Evolutionary conservation across 2,113 vertebrate genomes (phyloP).

Genomic region (Antigone vipio): DNA sequence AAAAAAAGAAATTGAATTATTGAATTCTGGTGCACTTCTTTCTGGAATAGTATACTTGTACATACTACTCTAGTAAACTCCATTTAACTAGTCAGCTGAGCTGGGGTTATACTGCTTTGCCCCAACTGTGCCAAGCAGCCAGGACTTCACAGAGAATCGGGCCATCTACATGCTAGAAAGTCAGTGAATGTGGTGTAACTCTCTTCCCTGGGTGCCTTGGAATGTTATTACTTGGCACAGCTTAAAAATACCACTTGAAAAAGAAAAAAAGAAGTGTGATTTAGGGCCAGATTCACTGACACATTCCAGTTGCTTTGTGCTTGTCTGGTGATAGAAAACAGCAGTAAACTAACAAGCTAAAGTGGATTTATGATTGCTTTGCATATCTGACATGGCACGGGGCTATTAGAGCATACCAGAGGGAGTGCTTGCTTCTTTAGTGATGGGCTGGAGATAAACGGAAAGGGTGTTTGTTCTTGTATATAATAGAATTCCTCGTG

Average conservation of each 20-base stretch:
- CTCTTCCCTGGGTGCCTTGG: neutral
- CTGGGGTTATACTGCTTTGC: neutral
- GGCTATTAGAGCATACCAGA: slow-evolving; percentile 43
- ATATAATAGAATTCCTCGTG: neutral
- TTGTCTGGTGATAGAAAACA: slow-evolving; percentile 60
- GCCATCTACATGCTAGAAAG: neutral
- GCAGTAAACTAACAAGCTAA: slow-evolving; percentile 60
- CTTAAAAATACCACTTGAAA: slow-evolving; percentile 40
- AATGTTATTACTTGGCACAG: slow-evolving; percentile 24
- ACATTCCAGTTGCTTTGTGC: slow-evolving; percentile 57
- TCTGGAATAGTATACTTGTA: neutral
- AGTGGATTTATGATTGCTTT: slow-evolving; percentile 60
- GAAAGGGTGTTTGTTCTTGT: neutral
- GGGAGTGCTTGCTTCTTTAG: neutral
- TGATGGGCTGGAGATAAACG: slow-evolving; percentile 42
- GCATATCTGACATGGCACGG: slow-evolving; percentile 35
- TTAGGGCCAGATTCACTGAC: slow-evolving; percentile 53
- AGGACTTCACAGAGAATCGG: neutral
- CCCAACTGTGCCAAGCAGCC: neutral
- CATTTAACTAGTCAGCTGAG: neutral
- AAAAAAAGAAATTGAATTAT: neutral
- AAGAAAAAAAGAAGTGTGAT: slow-evolving; percentile 34
- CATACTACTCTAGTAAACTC: neutral
- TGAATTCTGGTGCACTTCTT: neutral
- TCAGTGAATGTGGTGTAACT: neutral